phyloP scores from a whole-genome alignment of 2,113 vertebrate genomes.

The Seriola dumerili region DNA sequence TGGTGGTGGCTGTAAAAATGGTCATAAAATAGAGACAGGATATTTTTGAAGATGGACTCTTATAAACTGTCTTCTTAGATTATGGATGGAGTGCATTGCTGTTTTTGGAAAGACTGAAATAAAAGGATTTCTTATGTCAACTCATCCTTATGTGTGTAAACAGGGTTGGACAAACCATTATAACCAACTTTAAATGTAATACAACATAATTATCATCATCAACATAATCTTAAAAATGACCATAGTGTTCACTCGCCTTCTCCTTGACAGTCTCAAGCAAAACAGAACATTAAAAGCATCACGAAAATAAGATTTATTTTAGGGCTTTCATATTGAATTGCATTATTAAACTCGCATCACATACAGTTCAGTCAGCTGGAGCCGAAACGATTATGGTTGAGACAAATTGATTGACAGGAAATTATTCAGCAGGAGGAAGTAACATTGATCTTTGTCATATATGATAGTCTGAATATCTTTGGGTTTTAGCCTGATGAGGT shows the following conservation, averaged over 20 bases:
- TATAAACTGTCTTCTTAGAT: background rate
- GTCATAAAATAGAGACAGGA: constrained; percentile 17
- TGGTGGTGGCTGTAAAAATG: constrained; percentile 25
- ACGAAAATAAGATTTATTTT: background rate
- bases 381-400: too few relatives aligned
- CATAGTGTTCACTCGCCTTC: background rate
- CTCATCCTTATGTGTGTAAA: background rate
- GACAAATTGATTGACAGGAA: background rate
- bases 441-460: too few relatives aligned
- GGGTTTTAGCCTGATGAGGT: too few relatives aligned
- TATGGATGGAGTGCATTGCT: background rate
- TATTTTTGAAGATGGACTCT: constrained; percentile 18
- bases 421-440: too few relatives aligned
- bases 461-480: too few relatives aligned
- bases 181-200: background rate
- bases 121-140: background rate
- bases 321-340: background rate
- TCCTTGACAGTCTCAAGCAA: background rate
- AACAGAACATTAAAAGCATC: background rate
- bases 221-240: background rate
- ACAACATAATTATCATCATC: background rate
- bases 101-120: background rate
- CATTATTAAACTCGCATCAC: background rate
- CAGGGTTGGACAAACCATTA: background rate
- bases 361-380: too few relatives aligned